phyloP scores from a whole-genome alignment of 1,140 invertebrate species.

The Microplitis demolitor region DNA sequence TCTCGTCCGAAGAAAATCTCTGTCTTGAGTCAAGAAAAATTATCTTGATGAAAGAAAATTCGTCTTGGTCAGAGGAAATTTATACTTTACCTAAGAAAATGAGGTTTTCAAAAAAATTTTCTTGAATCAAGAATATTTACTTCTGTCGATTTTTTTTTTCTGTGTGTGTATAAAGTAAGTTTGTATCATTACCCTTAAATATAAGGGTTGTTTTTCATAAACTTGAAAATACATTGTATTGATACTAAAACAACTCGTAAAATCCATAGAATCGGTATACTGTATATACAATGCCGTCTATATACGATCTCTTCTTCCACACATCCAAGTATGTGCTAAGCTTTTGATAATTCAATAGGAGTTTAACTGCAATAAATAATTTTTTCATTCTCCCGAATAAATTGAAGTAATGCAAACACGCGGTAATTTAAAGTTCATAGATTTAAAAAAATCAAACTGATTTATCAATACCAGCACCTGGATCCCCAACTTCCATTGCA shows the following conservation, averaged over 20 bases:
- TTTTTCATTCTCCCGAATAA: conserved; percentile 24
- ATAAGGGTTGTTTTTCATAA: conserved; percentile 39
- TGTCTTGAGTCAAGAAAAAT: too few relatives aligned
- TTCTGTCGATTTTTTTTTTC: too few relatives aligned
- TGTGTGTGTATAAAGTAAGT: too few relatives aligned
- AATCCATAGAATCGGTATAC: conserved; percentile 48
- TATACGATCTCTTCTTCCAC: neutral
- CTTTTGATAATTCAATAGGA: too few relatives aligned
- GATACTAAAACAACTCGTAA: conserved; percentile 54
- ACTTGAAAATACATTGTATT: conserved; percentile 54
- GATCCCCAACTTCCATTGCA: conserved; percentile 1
- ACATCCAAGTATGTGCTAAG: neutral
- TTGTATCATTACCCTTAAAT: too few relatives aligned
- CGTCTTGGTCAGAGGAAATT: too few relatives aligned
- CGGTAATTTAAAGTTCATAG: conserved; percentile 18
- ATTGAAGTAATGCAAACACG: neutral
- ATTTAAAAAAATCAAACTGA: neutral
- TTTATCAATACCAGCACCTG: conserved; percentile 15
- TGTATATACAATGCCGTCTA: conserved; percentile 8
- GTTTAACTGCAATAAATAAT: conserved; percentile 16
- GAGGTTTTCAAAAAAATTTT: too few relatives aligned
- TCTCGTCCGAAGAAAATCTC: too few relatives aligned
- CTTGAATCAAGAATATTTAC: too few relatives aligned
- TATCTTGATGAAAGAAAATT: too few relatives aligned
- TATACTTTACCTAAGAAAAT: too few relatives aligned